These are phyloP conservation scores for Phocides pigmalion DNA, from an alignment of 1,140 invertebrate genomes.

Conservation along the genomic window DNA sequence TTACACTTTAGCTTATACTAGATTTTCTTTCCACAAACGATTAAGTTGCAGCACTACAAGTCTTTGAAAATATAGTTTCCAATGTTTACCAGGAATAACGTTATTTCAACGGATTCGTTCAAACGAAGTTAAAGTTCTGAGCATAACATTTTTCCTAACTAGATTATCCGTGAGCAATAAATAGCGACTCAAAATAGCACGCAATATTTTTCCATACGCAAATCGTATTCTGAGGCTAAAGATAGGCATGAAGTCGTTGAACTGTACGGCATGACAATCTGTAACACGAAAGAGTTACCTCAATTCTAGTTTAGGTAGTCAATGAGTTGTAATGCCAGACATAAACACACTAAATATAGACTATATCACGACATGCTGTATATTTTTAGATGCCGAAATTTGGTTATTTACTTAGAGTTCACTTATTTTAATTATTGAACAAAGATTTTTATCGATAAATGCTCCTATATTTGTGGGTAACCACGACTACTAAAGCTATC, in stretches of 20 bases:
- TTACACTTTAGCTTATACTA: neutral
- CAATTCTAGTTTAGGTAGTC: conserved; percentile 8
- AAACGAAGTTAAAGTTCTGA: conserved; percentile 31
- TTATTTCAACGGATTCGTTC: conserved; percentile 43
- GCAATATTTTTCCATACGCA: conserved; percentile 10
- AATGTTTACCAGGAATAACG: conserved; percentile 44
- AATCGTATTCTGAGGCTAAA: conserved; percentile 19
- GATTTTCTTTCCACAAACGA: conserved; percentile 40
- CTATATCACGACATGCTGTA: neutral
- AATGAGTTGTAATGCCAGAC: conserved; percentile 7
- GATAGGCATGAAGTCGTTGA: conserved; percentile 17
- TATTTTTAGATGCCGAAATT: neutral
- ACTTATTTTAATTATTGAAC: too few species aligned
- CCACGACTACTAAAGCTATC: too few species aligned
- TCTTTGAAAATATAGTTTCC: conserved; percentile 42
- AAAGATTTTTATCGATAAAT: too few species aligned
- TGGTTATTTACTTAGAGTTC: too few species aligned
- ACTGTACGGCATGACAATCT: conserved; percentile 7
- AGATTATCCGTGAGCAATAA: conserved; percentile 4
- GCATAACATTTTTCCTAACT: conserved; percentile 29
- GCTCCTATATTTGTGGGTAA: too few species aligned
- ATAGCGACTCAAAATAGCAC: conserved; percentile 7
- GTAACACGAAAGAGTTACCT: conserved; percentile 12
- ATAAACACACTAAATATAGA: neutral
- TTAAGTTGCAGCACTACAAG: conserved; percentile 46